phyloP scores from a whole-genome alignment of 2,113 vertebrate species.

The Poeciliopsis prolifica region DNA sequence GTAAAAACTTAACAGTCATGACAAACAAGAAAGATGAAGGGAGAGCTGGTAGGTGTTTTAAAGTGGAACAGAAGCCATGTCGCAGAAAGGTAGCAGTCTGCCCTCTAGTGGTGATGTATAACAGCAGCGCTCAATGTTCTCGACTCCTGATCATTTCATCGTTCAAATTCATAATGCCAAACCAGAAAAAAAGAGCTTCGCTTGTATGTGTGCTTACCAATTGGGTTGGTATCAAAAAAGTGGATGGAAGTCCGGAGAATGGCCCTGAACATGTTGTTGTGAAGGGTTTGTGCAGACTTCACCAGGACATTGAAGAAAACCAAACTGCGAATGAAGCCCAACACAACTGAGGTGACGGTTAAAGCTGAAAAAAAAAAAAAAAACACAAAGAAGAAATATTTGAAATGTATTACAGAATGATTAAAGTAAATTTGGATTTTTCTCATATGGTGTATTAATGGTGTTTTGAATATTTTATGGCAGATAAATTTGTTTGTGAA shows the following conservation, averaged over 20 bases:
- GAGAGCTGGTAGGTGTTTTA: conserved; percentile 11
- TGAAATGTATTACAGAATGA: conserved; percentile 13
- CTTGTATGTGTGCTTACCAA: conserved; percentile 81
- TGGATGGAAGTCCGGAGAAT: conserved; percentile 86
- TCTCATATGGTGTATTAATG: background rate
- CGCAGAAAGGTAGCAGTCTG: conserved; percentile 65
- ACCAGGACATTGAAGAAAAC: conserved; percentile 89
- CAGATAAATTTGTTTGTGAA: background rate
- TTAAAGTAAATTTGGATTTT: background rate
- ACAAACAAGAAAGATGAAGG: conserved; percentile 15
- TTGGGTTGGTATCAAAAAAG: conserved; percentile 93
- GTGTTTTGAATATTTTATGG: background rate
- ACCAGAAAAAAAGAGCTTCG: background rate
- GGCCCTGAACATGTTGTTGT: conserved; percentile 91
- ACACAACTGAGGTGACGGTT: conserved; percentile 84
- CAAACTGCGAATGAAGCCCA: conserved; percentile 85
- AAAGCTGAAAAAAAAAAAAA: conserved; percentile 81
- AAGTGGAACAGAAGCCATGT: conserved; percentile 1
- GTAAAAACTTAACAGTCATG: background rate
- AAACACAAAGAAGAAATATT: background rate
- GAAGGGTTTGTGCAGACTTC: conserved; percentile 86
- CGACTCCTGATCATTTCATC: background rate
- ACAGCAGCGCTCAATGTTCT: conserved; percentile 16
- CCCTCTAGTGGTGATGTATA: conserved; percentile 72
- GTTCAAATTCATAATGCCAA: background rate